Evolutionary conservation across 1,140 invertebrate species (phyloP).

Genomic region (Drosophila melanica): DNA sequence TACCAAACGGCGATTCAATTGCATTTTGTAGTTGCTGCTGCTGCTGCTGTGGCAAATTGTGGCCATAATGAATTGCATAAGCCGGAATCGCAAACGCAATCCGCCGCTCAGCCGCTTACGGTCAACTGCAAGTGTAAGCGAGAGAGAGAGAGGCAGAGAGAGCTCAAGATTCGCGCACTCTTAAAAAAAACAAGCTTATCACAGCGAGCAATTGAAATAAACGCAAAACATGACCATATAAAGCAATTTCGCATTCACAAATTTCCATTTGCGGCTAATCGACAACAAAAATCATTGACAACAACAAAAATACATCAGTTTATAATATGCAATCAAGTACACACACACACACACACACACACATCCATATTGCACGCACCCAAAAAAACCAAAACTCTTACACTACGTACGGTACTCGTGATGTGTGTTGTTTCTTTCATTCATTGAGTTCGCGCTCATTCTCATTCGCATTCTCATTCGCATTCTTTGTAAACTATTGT

Average conservation of each 20-base stretch:
- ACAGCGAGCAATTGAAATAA: conserved; percentile 41
- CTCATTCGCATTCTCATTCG: conserved; percentile 25
- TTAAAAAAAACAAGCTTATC: conserved; percentile 48
- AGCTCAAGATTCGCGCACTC: conserved; percentile 1
- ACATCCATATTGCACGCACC: conserved; percentile 20
- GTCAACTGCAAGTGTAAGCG: conserved; percentile 26
- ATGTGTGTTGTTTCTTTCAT: conserved; percentile 28
- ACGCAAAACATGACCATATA: conserved; percentile 69
- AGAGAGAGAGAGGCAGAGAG: conserved; percentile 3
- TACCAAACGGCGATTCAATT: conserved; percentile 77
- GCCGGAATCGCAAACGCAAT: conserved; percentile 68
- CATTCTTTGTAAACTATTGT: conserved; percentile 18
- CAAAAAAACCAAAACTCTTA: neutral
- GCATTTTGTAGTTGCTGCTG: conserved; percentile 49
- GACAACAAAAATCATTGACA: conserved; percentile 38
- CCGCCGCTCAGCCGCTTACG: conserved; percentile 62
- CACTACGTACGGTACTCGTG: conserved; percentile 13
- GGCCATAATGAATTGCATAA: conserved; percentile 79
- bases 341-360: conserved; percentile 24
- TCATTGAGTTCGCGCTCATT: conserved; percentile 22
- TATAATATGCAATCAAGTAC: conserved; percentile 60
- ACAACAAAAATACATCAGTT: conserved; percentile 27
- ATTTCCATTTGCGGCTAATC: conserved; percentile 60
- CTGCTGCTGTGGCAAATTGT: conserved; percentile 61
- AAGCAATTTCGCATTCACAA: conserved; percentile 50